Evolutionary conservation across 2,888 invertebrate species (phyloP).

Genomic region (Cataglyphis altisquamis): DNA sequence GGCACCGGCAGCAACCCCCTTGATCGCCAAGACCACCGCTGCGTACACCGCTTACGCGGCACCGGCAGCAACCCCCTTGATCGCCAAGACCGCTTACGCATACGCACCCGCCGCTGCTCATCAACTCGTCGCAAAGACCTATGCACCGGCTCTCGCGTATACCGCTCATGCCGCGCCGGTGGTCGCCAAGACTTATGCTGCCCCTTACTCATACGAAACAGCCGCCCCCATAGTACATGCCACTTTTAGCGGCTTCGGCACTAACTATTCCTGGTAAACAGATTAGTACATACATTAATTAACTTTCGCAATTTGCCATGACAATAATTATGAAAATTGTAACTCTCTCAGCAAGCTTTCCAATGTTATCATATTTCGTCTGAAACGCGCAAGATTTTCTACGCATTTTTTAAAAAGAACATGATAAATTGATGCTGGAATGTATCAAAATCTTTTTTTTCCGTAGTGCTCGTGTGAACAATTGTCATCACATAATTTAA

Average conservation of each 20-base stretch:
- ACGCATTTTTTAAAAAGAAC: not conserved
- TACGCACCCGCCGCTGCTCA: conserved; percentile 62
- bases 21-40: conserved; percentile 65
- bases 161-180: conserved; percentile 62
- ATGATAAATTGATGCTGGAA: not conserved
- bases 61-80: conserved; percentile 59
- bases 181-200: conserved; percentile 63
- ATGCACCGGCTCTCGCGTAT: conserved; percentile 61
- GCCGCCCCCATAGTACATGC: conserved; percentile 74
- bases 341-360: not conserved
- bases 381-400: conserved; percentile 4
- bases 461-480: not conserved
- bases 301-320: not conserved
- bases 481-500: not conserved
- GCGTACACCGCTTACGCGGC: conserved; percentile 62
- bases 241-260: conserved; percentile 76
- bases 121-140: conserved; percentile 66
- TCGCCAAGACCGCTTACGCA: conserved; percentile 69
- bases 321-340: not conserved
- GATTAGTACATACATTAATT: not conserved
- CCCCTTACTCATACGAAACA: conserved; percentile 66
- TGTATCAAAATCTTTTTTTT: not conserved
- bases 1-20: conserved; percentile 55
- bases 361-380: not conserved
- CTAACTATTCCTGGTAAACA: conserved; percentile 79